Base-by-base conservation (phyloP, 2,888 invertebrate species). In the Bembecia ichneumoniformis region DNA sequence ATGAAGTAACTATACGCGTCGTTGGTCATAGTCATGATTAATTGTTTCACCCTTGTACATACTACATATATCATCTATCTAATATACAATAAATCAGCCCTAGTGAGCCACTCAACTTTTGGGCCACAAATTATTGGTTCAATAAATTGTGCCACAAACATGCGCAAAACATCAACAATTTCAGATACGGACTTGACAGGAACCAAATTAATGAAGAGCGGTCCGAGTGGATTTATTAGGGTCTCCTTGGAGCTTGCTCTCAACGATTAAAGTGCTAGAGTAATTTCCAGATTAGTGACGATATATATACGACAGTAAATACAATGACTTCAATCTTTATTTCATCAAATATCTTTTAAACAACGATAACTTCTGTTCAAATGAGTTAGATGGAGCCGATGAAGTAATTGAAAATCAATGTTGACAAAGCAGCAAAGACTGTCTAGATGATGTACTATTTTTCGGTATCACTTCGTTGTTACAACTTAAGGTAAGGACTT, bases 131-230 rank as follows among this genome's bases (percentile, higher is more conserved):
- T 77, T 72, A 79, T 78, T 72, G 75, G 70, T 56, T 62, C 74
- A 72, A 80, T 79, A 80, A 77, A 79, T 82, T 73, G 60, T 64
- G 68, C 63, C 67, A 66, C 67, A 71, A 76, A 75, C 77, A 74
- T 74, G 72, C 67, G 73, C 81, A 80, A 81, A 83, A 82, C 82
- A 82, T 80, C 79, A 81, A 80, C 81, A 78, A 77, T 80, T 79
- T 77, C 71, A 80, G 80, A 80, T 80, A 77, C 71, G 66, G 68
- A 69, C 74, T 71, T 74, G 80, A 78, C 76, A 74, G 75, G 63
- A 74, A 66, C 68, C 65, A 71, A 81, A 82, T 82, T 81, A 81
- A 83, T 82, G 81, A 79, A 81, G 75, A 75, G 71, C 68, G 74
- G 72, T 71, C 74, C 68, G 68, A 60, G 66, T 59, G 66, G 74